Evolutionary conservation across 2,888 invertebrate species (phyloP).

Genomic region (Mechanitis mazaeus): DNA sequence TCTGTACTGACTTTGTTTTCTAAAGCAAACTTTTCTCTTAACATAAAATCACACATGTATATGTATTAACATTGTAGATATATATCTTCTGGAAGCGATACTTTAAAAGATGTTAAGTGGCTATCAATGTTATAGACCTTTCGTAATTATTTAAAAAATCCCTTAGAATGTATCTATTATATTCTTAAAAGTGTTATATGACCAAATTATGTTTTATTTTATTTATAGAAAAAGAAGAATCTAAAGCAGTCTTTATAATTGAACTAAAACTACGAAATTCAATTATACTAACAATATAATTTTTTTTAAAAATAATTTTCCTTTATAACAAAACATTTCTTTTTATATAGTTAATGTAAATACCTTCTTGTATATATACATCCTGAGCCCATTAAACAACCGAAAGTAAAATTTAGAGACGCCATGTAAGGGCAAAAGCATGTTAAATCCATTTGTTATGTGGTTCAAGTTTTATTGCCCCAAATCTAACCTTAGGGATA

Average conservation of each 20-base stretch:
- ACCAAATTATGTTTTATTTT: too few relatives aligned
- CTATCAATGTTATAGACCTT: background rate
- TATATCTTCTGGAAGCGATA: constrained; percentile 15
- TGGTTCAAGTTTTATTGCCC: constrained; percentile 37
- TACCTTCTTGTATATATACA: constrained; percentile 26
- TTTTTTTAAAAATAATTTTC: background rate
- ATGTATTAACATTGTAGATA: constrained; percentile 36
- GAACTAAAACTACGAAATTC: too few relatives aligned
- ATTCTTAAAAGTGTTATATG: too few relatives aligned
- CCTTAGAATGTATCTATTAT: too few relatives aligned
- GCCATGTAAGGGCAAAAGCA: constrained; percentile 43
- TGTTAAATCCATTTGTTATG: constrained; percentile 52
- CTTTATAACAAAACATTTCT: background rate
- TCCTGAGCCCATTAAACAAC: constrained; percentile 42
- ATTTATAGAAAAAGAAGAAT: too few relatives aligned
- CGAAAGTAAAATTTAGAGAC: constrained; percentile 57
- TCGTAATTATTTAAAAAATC: background rate
- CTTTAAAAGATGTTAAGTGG: background rate
- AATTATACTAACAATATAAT: background rate
- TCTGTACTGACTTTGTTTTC: constrained; percentile 33
- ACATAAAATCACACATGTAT: constrained; percentile 47
- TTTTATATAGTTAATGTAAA: background rate
- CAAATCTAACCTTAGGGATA: constrained; percentile 29
- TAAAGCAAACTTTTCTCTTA: constrained; percentile 44
- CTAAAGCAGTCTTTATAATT: too few relatives aligned